Percentiles rank a stretch among this genome's conserved stretches.
These are phyloP conservation scores for Cosmopolites sordidus DNA, from an alignment of 2,888 invertebrate genomes.

Conservation along the genomic window DNA sequence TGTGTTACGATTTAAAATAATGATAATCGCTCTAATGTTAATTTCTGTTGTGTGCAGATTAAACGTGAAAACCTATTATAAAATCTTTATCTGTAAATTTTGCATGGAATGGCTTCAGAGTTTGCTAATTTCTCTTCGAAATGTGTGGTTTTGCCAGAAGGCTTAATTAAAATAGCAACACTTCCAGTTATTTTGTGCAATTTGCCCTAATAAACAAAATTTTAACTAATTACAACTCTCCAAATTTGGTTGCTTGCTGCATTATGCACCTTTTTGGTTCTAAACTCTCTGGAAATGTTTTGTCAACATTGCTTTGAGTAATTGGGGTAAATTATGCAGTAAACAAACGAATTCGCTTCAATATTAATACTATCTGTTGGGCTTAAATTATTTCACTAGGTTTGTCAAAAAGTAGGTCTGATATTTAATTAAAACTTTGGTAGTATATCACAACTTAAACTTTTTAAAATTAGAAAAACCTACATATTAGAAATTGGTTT, in stretches of 20 bases:
- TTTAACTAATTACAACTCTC: slow-evolving; percentile 9
- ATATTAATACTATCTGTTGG: not conserved
- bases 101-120: slow-evolving; percentile 1
- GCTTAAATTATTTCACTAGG: too few relatives aligned
- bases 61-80: not conserved
- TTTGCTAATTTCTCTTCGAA: slow-evolving; percentile 7
- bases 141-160: slow-evolving; percentile 5
- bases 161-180: slow-evolving; percentile 14
- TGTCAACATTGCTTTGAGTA: not conserved
- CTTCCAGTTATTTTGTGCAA: slow-evolving; percentile 8
- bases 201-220: slow-evolving; percentile 9
- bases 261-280: not conserved
- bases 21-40: not conserved
- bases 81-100: slow-evolving; percentile 8
- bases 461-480: too few relatives aligned
- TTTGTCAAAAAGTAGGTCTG: too few relatives aligned
- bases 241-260: not conserved
- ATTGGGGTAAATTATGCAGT: not conserved
- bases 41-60: not conserved
- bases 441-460: too few relatives aligned
- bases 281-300: not conserved
- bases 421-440: too few relatives aligned
- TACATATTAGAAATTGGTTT: too few relatives aligned
- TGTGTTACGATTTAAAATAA: too few relatives aligned
- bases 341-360: not conserved